These are phyloP conservation scores for Halyomorpha halys DNA, from an alignment of 1,140 invertebrate species.

Conservation along the genomic window DNA sequence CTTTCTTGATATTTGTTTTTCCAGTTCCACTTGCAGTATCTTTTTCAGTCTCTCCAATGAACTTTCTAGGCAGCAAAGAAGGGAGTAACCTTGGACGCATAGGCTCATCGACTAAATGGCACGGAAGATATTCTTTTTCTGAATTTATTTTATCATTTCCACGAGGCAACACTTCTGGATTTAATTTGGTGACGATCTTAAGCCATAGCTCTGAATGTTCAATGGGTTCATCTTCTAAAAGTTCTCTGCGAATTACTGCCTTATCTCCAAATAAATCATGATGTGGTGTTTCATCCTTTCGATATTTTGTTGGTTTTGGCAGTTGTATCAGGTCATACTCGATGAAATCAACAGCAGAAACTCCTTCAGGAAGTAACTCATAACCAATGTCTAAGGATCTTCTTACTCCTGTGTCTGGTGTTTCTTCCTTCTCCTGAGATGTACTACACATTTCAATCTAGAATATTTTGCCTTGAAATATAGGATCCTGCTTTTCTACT, in stretches of 20 bases:
- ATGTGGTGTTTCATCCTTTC: background rate
- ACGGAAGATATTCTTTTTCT: too few relatives aligned
- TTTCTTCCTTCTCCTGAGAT: background rate
- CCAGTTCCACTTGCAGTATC: too few relatives aligned
- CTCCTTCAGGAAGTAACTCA: conserved; percentile 1
- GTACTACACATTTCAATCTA: too few relatives aligned
- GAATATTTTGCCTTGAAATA: too few relatives aligned
- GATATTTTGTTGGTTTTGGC: background rate
- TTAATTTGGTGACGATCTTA: background rate
- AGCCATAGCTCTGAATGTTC: background rate
- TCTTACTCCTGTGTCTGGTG: background rate
- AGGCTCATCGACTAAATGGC: too few relatives aligned
- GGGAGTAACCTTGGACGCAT: too few relatives aligned
- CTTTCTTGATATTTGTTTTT: too few relatives aligned
- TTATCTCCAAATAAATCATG: background rate
- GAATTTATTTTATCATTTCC: too few relatives aligned
- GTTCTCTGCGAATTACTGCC: background rate
- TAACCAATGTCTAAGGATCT: background rate
- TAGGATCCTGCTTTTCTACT: too few relatives aligned
- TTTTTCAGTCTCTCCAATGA: too few relatives aligned
- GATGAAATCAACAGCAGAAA: background rate
- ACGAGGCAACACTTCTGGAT: too few relatives aligned
- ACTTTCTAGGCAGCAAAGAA: too few relatives aligned
- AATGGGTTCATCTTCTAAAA: background rate
- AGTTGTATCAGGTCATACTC: background rate